Conservation (phyloP, 2,113 vertebrate genomes). For the Xenopus tropicalis region UCB_Xtro_10.0 CM004447.2:89245501-89246000, state of each 20-base stretch:
- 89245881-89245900: too few relatives aligned
- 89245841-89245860: too few relatives aligned
- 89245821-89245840: too few relatives aligned
- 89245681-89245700: conserved; percentile 30
- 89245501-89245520: conserved; percentile 33
- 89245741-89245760: conserved; percentile 4
- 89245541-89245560: conserved; percentile 38
- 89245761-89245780: conserved; percentile 1
- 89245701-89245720: conserved; percentile 32
- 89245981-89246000: too few relatives aligned
- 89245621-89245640: conserved; percentile 44
- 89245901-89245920: too few relatives aligned
- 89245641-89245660: conserved; percentile 34
- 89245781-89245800: conserved; percentile 21
- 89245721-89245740: conserved; percentile 22
- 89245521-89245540: conserved; percentile 38
- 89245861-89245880: too few relatives aligned
- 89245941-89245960: too few relatives aligned
- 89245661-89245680: conserved; percentile 15
- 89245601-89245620: conserved; percentile 44
- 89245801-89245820: too few relatives aligned
- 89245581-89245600: conserved; percentile 44
- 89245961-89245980: too few relatives aligned
- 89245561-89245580: conserved; percentile 40
- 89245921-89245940: too few relatives aligned